A percentile compares a stretch with the other conserved stretches of the same genome.
phyloP scores from a whole-genome alignment of 2,113 vertebrate species.

The Megaceryle torquata region DNA sequence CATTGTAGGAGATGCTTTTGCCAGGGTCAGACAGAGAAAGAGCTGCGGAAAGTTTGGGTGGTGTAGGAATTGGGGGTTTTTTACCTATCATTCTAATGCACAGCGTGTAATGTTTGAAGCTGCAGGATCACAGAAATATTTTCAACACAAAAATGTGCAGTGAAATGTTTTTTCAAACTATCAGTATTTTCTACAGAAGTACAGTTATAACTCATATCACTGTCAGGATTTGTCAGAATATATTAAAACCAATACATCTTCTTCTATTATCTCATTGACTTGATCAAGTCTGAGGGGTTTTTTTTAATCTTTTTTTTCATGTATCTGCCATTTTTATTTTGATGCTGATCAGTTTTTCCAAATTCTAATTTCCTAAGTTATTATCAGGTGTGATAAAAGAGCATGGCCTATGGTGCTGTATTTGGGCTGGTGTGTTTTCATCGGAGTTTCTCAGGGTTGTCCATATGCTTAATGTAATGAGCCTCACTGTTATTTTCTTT shows the following conservation, averaged over 20 bases:
- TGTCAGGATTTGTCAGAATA: background rate
- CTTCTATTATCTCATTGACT: background rate
- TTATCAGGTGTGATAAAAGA: background rate
- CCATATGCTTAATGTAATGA: background rate
- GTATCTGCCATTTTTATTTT: background rate
- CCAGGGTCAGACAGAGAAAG: background rate
- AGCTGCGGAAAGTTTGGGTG: background rate
- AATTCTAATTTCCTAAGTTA: background rate
- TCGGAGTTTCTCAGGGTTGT: background rate
- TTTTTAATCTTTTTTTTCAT: background rate
- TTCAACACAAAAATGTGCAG: background rate
- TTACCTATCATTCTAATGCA: background rate
- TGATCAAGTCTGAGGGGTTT: background rate
- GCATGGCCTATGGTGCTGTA: background rate
- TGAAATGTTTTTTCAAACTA: background rate
- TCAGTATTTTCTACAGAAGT: background rate
- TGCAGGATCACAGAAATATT: background rate
- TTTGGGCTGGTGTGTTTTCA: background rate
- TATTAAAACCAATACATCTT: background rate
- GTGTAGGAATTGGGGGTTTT: fast-evolving
- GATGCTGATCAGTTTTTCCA: background rate
- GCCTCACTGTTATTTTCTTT: background rate
- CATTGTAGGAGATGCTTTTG: background rate
- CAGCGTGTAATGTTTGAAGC: background rate
- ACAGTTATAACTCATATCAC: background rate